Evolutionary conservation across 2,113 vertebrate genomes (phyloP).

Genomic region (Saguinus midas): DNA sequence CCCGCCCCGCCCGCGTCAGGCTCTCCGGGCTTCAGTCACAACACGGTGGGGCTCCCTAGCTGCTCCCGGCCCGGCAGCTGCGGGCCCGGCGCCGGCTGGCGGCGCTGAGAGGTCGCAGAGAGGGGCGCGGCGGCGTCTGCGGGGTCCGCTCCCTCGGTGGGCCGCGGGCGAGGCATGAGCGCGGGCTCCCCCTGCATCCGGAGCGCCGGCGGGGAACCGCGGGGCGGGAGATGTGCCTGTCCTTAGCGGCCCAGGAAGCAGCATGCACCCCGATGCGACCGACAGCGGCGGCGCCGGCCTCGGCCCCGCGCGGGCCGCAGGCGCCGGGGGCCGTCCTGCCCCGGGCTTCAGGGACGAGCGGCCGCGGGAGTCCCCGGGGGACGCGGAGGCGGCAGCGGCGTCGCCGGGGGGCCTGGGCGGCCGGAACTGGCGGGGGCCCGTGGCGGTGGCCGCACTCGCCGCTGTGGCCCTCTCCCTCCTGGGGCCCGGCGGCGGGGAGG

Average conservation of each 20-base stretch:
- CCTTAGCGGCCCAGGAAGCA: constrained; percentile 73
- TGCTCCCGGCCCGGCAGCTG: background rate
- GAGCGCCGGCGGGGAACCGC: constrained; percentile 61
- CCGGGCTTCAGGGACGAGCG: background rate
- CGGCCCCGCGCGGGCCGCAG: background rate
- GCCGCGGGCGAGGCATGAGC: constrained; percentile 77
- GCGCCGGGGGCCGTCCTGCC: background rate
- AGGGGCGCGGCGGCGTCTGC: constrained; percentile 33
- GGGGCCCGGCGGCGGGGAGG: constrained; percentile 46
- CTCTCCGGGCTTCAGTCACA: background rate
- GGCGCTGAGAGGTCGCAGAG: constrained; percentile 26
- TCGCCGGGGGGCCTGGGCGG: constrained; percentile 15
- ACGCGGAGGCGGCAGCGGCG: constrained; percentile 30
- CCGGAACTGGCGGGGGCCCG: constrained; percentile 54
- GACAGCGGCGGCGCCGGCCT: constrained; percentile 61
- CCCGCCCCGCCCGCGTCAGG: constrained; percentile 14
- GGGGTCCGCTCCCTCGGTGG: constrained; percentile 39
- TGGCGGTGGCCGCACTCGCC: constrained; percentile 62
- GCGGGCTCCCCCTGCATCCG: constrained; percentile 57
- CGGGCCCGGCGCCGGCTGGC: constrained; percentile 24
- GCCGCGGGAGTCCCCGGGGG: constrained; percentile 61
- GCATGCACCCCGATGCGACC: constrained; percentile 78
- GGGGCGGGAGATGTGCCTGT: constrained; percentile 80
- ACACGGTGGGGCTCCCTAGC: constrained; percentile 23
- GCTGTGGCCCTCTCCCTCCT: constrained; percentile 51